A percentile compares a stretch with the other conserved stretches of the same genome.
Conservation (phyloP, 1,140 invertebrate genomes). For the Hydropsyche tenuis region DNA sequence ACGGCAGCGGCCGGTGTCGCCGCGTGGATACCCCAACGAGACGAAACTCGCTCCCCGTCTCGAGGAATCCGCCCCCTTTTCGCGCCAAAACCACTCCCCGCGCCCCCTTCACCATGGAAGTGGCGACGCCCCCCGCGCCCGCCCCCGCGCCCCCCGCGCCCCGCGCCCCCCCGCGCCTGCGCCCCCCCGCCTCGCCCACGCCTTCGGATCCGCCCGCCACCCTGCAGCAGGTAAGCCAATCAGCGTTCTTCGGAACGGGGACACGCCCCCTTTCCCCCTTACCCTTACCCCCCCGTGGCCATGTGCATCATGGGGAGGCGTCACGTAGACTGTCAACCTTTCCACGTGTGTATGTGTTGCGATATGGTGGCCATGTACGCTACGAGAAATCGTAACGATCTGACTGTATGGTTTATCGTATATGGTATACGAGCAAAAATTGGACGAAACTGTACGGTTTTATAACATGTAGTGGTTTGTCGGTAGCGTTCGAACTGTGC, state of each 20-base stretch:
- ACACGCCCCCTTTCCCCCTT: too few species aligned
- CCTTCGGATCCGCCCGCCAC: neutral
- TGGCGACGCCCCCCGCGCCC: neutral
- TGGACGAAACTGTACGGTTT: too few species aligned
- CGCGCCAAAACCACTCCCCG: neutral
- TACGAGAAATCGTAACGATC: too few species aligned
- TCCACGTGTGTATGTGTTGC: neutral
- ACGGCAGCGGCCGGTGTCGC: neutral
- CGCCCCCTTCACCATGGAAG: conserved; percentile 1
- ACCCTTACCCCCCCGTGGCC: neutral
- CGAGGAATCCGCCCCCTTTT: neutral
- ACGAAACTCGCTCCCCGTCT: neutral
- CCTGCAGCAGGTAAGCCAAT: neutral
- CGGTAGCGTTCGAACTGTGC: too few species aligned
- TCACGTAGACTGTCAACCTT: neutral
- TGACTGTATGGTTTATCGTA: too few species aligned
- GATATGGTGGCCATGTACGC: too few species aligned
- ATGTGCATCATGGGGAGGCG: too few species aligned
- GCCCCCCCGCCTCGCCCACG: neutral
- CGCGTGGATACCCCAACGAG: neutral
- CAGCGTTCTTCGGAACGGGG: too few species aligned
- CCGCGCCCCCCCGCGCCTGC: neutral
- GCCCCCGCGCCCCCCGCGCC: neutral
- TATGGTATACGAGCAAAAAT: too few species aligned
- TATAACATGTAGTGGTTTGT: too few species aligned